Evolutionary conservation across 2,888 invertebrate genomes (phyloP).

Genomic region (Plebejus melissa): DNA sequence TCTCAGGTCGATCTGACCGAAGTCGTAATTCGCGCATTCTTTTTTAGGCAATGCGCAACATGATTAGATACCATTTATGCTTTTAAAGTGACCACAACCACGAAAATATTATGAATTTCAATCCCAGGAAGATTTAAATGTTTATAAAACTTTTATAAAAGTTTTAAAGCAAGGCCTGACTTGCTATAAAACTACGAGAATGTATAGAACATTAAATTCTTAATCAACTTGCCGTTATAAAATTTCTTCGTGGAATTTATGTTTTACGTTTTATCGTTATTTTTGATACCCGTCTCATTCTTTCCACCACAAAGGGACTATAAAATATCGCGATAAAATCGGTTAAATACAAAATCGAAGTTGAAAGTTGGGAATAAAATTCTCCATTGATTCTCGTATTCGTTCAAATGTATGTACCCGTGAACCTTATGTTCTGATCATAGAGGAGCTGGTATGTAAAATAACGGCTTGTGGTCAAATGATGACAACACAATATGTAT

Average conservation of each 20-base stretch:
- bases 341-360: neutral
- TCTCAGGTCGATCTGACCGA: too few relatives aligned
- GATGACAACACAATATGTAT: too few relatives aligned
- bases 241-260: neutral
- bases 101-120: neutral
- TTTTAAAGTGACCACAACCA: neutral
- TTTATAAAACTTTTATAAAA: too few relatives aligned
- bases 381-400: neutral
- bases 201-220: neutral
- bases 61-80: too few relatives aligned
- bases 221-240: constrained; percentile 4
- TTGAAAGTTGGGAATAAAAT: neutral
- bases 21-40: too few relatives aligned
- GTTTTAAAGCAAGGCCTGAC: too few relatives aligned
- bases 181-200: neutral
- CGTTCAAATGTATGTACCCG: neutral
- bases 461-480: neutral
- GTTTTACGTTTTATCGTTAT: neutral
- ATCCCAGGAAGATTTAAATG: neutral
- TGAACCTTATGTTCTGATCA: neutral
- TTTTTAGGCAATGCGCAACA: too few relatives aligned
- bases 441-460: neutral
- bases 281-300: neutral
- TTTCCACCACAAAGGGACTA: neutral
- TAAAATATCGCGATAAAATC: constrained; percentile 13